These are phyloP conservation scores for human (Homo sapiens) DNA, from an alignment of 2,113 vertebrate species.

Conservation along the genomic window GRCh38 chr17:74349501-74350000, in stretches of 20 bases:
- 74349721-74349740: background rate
- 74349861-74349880: background rate
- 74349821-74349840: no score
- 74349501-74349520: rapidly evolving
- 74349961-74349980: background rate
- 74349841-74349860: no score
- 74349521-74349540: background rate
- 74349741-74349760: background rate
- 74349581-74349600: rapidly evolving
- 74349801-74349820: background rate
- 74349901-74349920: background rate
- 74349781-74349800: no score
- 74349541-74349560: no score
- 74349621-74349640: background rate
- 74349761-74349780: no score
- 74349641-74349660: background rate
- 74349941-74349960: background rate
- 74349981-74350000: background rate
- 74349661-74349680: rapidly evolving
- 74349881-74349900: background rate
- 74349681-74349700: rapidly evolving
- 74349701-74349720: background rate
- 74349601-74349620: rapidly evolving
- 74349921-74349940: background rate
- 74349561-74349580: no score